Percentiles rank a stretch among this genome's conserved stretches.
These are phyloP conservation scores for Gallirallus australis DNA, from an alignment of 2,797 vertebrate genomes.

Conservation along the genomic window DNA sequence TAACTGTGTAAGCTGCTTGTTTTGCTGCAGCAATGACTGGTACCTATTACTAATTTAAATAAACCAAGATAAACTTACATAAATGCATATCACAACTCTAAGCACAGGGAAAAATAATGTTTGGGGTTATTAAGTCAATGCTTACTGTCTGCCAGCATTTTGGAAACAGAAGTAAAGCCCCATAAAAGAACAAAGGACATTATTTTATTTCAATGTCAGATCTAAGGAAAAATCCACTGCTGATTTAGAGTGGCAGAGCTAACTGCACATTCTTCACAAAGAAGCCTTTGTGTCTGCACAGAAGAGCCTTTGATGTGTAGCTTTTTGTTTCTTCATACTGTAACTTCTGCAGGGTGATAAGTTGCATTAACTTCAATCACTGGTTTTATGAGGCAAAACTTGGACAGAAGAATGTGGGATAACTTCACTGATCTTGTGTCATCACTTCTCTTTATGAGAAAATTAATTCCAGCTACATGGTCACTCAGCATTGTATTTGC, in stretches of 20 bases:
- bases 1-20: not conserved
- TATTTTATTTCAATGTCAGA: constrained; percentile 51
- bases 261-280: constrained; percentile 56
- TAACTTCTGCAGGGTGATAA: constrained; percentile 49
- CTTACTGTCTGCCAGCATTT: constrained; percentile 53
- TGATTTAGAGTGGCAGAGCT: constrained; percentile 9
- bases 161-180: constrained; percentile 59
- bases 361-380: constrained; percentile 15
- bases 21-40: not conserved
- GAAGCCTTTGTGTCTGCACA: constrained; percentile 56
- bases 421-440: not conserved
- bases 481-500: not conserved
- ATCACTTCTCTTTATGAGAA: not conserved
- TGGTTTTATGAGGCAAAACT: not conserved
- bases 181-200: constrained; percentile 58
- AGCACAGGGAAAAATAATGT: not conserved
- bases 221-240: constrained; percentile 48
- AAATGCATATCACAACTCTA: not conserved
- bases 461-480: not conserved
- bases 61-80: not conserved
- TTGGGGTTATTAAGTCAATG: constrained; percentile 24
- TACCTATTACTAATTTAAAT: not conserved
- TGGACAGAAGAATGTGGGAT: not conserved
- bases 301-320: constrained; percentile 52
- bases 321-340: constrained; percentile 40